These are phyloP conservation scores for Machimus atricapillus DNA, from an alignment of 2,888 invertebrate genomes.

Conservation along the genomic window DNA sequence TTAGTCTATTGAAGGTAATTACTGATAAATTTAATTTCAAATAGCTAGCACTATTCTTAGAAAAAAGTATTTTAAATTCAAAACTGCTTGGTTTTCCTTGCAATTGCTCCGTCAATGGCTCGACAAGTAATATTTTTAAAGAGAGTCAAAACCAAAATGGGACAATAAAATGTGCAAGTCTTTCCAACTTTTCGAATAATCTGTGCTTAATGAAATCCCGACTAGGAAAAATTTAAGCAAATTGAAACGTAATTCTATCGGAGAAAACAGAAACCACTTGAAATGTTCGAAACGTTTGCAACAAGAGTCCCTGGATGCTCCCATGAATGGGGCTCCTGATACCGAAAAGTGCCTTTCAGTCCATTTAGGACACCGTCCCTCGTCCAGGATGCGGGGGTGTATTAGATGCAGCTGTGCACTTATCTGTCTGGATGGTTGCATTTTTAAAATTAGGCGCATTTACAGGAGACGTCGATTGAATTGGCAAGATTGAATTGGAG, in stretches of 20 bases:
- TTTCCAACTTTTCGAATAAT: not conserved
- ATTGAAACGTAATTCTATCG: not conserved
- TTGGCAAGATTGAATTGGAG: slow-evolving; percentile 1
- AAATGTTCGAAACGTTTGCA: not conserved
- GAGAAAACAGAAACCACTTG: not conserved
- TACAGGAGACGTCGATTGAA: slow-evolving; percentile 15
- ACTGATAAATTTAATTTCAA: not conserved
- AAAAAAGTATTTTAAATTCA: not conserved
- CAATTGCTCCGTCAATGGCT: not conserved
- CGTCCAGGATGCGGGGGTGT: not conserved
- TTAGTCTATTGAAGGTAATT: not conserved
- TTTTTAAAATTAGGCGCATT: slow-evolving; percentile 28
- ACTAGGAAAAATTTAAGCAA: not conserved
- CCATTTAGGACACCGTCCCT: not conserved
- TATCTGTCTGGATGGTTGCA: slow-evolving; percentile 12
- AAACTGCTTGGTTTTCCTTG: not conserved
- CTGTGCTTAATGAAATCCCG: not conserved
- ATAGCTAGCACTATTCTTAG: not conserved
- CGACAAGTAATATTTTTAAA: not conserved
- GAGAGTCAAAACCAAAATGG: not conserved
- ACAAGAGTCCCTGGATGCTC: not conserved
- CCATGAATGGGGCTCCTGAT: not conserved
- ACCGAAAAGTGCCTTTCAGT: slow-evolving; percentile 2
- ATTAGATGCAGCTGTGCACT: slow-evolving; percentile 14
- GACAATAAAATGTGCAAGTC: not conserved